A percentile compares a stretch with the other conserved stretches of the same genome.
phyloP scores from a whole-genome alignment of 92 coral and sea anemone genomes.

The Metridium senile region DNA sequence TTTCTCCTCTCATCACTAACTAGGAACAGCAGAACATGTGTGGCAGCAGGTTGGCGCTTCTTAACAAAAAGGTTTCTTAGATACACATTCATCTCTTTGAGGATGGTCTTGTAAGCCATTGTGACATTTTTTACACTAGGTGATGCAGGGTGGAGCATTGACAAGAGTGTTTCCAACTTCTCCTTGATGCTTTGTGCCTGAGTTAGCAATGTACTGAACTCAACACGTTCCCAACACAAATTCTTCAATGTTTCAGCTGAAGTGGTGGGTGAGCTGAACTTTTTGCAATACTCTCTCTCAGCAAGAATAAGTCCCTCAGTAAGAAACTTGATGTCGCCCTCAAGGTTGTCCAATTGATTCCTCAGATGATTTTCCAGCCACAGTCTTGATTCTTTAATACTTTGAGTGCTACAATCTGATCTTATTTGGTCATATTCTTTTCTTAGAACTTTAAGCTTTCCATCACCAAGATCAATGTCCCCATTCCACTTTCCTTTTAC shows the following conservation, averaged over 20 bases:
- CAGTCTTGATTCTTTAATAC: not conserved
- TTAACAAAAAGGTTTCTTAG: constrained; percentile 38
- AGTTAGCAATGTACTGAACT: constrained; percentile 53
- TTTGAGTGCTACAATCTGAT: no score
- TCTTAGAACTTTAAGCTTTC: not conserved
- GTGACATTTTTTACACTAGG: constrained; percentile 25
- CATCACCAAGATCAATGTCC: constrained; percentile 23
- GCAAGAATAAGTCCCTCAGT: constrained; percentile 5
- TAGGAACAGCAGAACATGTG: constrained; percentile 43
- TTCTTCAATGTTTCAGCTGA: constrained; percentile 32
- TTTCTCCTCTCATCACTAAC: constrained; percentile 37
- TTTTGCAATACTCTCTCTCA: not conserved
- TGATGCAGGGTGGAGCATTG: constrained; percentile 23
- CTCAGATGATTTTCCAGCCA: not conserved
- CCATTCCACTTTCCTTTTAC: constrained; percentile 23
- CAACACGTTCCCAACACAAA: constrained; percentile 74
- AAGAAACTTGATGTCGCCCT: constrained; percentile 22
- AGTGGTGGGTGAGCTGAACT: not conserved
- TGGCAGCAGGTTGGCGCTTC: constrained; percentile 29
- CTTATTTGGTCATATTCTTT: not conserved
- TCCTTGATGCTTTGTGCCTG: constrained; percentile 50
- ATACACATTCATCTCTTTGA: constrained; percentile 4
- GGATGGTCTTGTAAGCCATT: not conserved
- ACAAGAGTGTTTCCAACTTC: constrained; percentile 6
- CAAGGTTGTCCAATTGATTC: not conserved